Evolutionary conservation across 2,113 vertebrate species (phyloP), one percentile per base, ranked within the genome.

Genomic region (Rostratula benghalensis): DNA sequence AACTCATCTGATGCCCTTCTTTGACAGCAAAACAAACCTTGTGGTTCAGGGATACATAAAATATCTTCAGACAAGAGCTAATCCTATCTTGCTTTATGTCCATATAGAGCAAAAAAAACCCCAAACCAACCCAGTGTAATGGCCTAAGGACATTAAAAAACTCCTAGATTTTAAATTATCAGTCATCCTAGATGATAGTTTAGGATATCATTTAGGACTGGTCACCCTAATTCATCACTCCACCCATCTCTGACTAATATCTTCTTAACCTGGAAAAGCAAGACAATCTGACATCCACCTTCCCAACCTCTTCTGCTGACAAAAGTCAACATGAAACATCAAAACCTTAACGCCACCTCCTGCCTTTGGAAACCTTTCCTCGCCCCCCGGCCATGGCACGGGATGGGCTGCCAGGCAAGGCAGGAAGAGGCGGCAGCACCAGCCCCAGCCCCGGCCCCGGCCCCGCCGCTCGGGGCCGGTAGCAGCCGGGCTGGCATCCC

Each of bases 111-210:
- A 3, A 77, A 59, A 51, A 33, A n/a, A 21, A 25, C 12, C 22
- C 53, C 10, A 54, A 33, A 33, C 45, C 17, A 21, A 11, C 33
- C n/a, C 37, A 54, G 28, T 5, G 5, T 0, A 2, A 25, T 0
- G 14, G 9, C n/a, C 45, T 5, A 15, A 61, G 21, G 17, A 30
- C 21, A 16, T 53, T 35, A 11, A 54, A 27, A 61, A 20, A 1
- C 8, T 11, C 3, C 4, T 14, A 30, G 15, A 18, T 18, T 54
- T 50, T 45, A 19, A 57, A 30, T 77, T 51, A 80, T 11, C 22
- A 15, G 28, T 37, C 64, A 68, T 11, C 14, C 16, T 5, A 33
- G 20, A 54, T 60, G 5, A 46, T 45, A 6, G 43, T 16, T 45
- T 45, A 45, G 43, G 43, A 45, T n/a, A n/a, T 43, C 43, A 13